A percentile compares a stretch with the other conserved stretches of the same genome.
Evolutionary conservation across 2,888 invertebrate species (phyloP).

Genomic region (Drosophila cyrtoloma): DNA sequence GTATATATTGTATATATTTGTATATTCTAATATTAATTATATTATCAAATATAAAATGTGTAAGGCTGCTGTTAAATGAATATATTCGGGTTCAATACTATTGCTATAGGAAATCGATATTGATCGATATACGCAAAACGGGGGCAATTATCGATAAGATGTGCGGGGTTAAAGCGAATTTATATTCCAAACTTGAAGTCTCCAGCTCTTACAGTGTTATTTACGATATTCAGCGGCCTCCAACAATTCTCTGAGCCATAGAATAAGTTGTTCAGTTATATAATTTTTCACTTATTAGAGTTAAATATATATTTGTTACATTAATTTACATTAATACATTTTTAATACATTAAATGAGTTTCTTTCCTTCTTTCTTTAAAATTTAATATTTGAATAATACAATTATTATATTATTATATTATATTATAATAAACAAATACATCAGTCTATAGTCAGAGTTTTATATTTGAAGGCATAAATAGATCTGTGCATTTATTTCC

Average conservation of each 20-base stretch:
- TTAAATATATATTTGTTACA: background rate
- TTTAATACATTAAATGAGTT: background rate
- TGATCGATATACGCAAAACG: background rate
- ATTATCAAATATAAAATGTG: background rate
- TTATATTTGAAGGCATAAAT: background rate
- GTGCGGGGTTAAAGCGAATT: background rate
- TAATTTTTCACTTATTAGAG: background rate
- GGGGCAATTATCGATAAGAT: fast-evolving
- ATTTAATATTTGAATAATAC: too few relatives aligned
- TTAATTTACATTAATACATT: background rate
- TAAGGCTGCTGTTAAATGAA: background rate
- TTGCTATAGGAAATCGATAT: background rate
- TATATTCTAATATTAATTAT: background rate
- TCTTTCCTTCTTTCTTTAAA: background rate
- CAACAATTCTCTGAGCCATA: background rate
- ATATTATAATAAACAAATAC: background rate
- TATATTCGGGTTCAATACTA: background rate
- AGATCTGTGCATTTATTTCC: background rate
- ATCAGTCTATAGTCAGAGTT: background rate
- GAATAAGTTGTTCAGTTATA: background rate
- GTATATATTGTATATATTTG: too few relatives aligned
- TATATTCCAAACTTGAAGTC: background rate
- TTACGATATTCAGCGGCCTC: background rate
- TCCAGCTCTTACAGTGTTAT: background rate
- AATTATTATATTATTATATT: background rate